phyloP scores from a whole-genome alignment of 2,113 vertebrate genomes.

The Psittacus erithacus region DNA sequence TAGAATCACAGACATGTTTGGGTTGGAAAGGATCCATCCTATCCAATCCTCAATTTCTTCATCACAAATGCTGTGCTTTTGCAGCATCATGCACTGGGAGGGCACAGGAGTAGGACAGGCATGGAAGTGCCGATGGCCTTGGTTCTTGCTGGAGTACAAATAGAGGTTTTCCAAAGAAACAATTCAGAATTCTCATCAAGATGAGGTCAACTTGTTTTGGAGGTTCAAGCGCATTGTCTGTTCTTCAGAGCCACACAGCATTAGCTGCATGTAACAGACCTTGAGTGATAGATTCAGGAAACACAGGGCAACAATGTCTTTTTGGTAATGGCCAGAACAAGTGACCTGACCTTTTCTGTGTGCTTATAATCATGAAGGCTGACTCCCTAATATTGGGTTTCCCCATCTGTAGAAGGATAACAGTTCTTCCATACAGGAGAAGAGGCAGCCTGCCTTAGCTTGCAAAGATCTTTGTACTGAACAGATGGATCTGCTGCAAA shows the following conservation, averaged over 20 bases:
- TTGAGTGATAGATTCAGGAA: not conserved
- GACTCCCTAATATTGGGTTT: not conserved
- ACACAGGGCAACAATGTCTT: not conserved
- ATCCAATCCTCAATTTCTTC: not conserved
- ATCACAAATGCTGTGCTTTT: not conserved
- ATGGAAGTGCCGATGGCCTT: not conserved
- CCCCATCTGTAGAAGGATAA: not conserved
- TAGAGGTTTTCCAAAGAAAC: not conserved
- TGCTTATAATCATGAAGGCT: not conserved
- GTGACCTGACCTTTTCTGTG: not conserved
- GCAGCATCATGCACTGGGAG: fast-evolving
- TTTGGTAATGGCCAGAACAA: not conserved
- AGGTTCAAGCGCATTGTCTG: fast-evolving
- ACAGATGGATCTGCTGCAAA: not conserved
- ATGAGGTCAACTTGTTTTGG: too few relatives aligned
- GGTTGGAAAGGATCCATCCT: not conserved
- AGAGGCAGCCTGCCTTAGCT: not conserved
- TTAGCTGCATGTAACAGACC: not conserved
- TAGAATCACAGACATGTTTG: not conserved
- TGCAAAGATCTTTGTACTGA: not conserved
- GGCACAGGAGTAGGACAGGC: not conserved
- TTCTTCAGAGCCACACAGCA: fast-evolving
- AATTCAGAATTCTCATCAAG: not conserved
- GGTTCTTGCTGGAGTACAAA: not conserved
- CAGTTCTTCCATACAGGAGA: not conserved